Conservation (phyloP, 2,113 vertebrate species). For the Gambusia affinis region DNA sequence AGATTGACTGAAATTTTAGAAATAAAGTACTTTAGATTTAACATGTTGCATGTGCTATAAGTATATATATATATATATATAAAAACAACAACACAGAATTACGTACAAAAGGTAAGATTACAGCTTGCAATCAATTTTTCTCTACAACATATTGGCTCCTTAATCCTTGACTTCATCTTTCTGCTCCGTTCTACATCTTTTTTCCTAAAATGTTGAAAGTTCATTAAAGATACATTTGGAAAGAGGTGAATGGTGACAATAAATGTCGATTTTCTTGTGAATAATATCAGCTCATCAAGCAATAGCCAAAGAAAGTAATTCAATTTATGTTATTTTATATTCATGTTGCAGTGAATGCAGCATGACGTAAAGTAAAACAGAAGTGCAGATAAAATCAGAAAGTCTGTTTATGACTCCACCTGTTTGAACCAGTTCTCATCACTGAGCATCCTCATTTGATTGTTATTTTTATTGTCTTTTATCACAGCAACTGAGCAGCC, state of each 20-base stretch:
- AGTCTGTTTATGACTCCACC: neutral
- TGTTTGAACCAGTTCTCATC: neutral
- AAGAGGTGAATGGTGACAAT: neutral
- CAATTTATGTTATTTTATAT: neutral
- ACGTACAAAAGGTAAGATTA: too few species aligned
- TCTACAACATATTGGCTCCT: too few species aligned
- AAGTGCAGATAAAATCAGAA: too few species aligned
- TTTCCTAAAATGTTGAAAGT: neutral
- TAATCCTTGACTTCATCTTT: too few species aligned
- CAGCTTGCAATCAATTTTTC: too few species aligned
- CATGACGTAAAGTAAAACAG: neutral
- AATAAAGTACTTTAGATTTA: too few species aligned
- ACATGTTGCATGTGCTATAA: too few species aligned
- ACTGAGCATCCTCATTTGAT: neutral
- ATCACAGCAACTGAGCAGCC: conserved; percentile 9
- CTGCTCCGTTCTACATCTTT: neutral
- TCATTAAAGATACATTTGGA: neutral
- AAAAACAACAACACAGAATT: too few species aligned
- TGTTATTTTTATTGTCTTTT: conserved; percentile 11
- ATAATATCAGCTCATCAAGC: neutral
- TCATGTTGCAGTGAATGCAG: neutral
- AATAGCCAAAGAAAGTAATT: too few species aligned
- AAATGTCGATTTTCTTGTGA: neutral
- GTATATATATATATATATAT: too few species aligned
- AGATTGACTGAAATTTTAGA: too few species aligned